Evolutionary conservation across 2,113 vertebrate species (phyloP).

Genomic region (Oreotrochilus melanogaster): DNA sequence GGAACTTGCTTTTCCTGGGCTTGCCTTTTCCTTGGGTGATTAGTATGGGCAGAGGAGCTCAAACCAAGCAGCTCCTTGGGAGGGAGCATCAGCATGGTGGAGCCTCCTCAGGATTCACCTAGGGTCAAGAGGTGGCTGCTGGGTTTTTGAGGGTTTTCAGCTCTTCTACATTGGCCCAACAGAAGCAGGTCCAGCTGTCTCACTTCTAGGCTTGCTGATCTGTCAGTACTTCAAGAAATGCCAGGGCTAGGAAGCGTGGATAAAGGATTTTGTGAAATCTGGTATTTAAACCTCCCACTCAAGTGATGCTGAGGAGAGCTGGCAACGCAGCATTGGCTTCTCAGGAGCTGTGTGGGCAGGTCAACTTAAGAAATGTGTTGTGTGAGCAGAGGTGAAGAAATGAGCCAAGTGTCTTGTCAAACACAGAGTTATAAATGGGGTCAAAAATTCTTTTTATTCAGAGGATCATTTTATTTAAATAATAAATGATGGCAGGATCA

Average conservation of each 20-base stretch:
- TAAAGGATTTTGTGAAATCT: constrained; percentile 18
- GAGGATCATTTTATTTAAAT: background rate
- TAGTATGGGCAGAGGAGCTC: background rate
- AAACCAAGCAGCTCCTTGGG: background rate
- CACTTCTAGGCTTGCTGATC: background rate
- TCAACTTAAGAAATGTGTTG: background rate
- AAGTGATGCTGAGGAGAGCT: constrained; percentile 46
- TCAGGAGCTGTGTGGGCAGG: constrained; percentile 29
- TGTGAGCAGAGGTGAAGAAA: background rate
- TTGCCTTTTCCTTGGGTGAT: background rate
- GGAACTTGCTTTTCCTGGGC: background rate
- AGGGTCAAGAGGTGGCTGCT: background rate
- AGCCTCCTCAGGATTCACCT: background rate
- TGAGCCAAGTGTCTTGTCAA: background rate
- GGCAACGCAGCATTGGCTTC: constrained; percentile 14
- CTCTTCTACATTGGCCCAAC: background rate
- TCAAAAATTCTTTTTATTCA: background rate
- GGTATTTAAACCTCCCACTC: constrained; percentile 50
- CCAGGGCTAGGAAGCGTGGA: background rate
- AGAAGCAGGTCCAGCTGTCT: background rate
- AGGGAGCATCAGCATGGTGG: background rate
- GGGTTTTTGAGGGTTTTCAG: background rate
- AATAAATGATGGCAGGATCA: background rate
- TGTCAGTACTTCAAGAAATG: background rate
- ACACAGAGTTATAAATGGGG: background rate